Evolutionary conservation across 1,140 invertebrate genomes (phyloP), one percentile per base, ranked within the genome.

Genomic region (Glomeris maerens): DNA sequence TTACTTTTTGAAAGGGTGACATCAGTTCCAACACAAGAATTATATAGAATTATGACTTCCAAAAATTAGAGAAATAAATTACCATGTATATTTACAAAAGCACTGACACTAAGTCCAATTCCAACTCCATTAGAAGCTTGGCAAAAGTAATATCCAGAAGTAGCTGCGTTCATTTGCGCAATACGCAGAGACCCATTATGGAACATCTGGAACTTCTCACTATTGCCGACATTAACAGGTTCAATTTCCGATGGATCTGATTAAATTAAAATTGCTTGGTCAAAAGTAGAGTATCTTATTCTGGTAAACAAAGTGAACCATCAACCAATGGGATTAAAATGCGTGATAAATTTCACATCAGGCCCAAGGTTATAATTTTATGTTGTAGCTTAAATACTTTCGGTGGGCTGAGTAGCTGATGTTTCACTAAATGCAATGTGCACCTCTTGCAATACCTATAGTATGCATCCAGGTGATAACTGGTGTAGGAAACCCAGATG

Each of bases 381-480:
- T n/a, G n/a, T n/a, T n/a, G n/a, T n/a, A n/a, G n/a, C n/a, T n/a
- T n/a, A n/a, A n/a, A n/a, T n/a, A n/a, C n/a, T n/a, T n/a, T n/a
- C n/a, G n/a, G 31, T 36, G 31, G 31, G 31, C 31, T 36, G 17
- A 36, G 10, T 36, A 36, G 17, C 10, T 36, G 31, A 42, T 17
- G 17, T 42, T 42, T 7, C 25, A 5, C 5, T 42, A 42, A 42
- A 7, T 21, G 25, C 10, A 42, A 21, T 5, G 5, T 17, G 5
- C 25, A 90, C 86, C 87, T 73, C 84, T 82, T 65, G 87, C 86
- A 74, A n/a, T n/a, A n/a, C n/a, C n/a, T n/a, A n/a, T n/a, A n/a
- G n/a, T n/a, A n/a, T 84, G 85, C 71, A 92, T 94, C 92, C 92
- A 96, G 55, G 83, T 85, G 17, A 95, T 84, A 62, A 80, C 77